Base-by-base conservation (phyloP, 92 coral and sea anemone species). In the Virgularia gustaviana region DNA sequence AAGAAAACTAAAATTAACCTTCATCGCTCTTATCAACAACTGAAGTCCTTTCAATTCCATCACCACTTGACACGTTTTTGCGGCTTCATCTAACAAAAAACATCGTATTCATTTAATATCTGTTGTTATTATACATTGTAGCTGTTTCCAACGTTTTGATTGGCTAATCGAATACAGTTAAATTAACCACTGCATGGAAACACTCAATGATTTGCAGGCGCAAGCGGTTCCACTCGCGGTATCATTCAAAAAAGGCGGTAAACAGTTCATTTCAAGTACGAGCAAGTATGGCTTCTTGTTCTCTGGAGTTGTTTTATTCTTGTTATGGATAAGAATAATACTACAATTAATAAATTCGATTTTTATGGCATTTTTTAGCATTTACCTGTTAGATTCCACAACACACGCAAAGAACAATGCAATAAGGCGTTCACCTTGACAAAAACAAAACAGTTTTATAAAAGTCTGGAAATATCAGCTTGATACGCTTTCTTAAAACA, bases 381-480 rank as follows among this genome's bases (percentile, higher is more conserved):
- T 18, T 30, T 39, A 63, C 70, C 70, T 63, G 70, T 63, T 6
- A 63, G 70, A 36, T 63, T 63, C 70, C 70, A 63, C 5, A 63
- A 12, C 27, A 63, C 49, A 63, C 70, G 70, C 49, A 63, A 37
- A 36, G 49, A 34, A 63, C 51, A 63, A 20, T 35, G 49, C n/a
- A 63, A 43, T n/a, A 63, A 18, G 22, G 11, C 22, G 51, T 63
- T 33, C 70, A 63, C 70, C 70, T 63, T 39, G 39, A 63, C 7
- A 16, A 35, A 63, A 60, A 4, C n/a, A 47, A 15, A 47, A 47
- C 20, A 47, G 22, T 15, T n/a, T n/a, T n/a, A n/a, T n/a, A n/a
- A n/a, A n/a, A n/a, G n/a, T n/a, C n/a, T n/a, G n/a, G n/a, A n/a
- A n/a, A n/a, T n/a, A n/a, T n/a, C n/a, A n/a, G n/a, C n/a, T n/a